Evolutionary conservation across 2,888 invertebrate genomes (phyloP), one percentile per base, ranked within the genome.

Genomic region (Epinotia nisella): DNA sequence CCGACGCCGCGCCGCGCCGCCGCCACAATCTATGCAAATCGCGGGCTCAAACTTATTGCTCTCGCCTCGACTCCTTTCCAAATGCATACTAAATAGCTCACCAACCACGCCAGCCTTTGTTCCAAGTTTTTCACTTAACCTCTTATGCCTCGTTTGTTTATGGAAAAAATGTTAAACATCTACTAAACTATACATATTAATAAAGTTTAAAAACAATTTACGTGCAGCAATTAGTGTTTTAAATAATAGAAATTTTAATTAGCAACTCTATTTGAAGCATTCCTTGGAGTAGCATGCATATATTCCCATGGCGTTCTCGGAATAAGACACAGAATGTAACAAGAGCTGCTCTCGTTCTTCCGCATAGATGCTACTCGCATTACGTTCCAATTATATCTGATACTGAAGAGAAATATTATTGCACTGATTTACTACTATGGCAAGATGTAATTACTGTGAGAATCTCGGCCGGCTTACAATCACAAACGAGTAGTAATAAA

Each of bases 21-120:
- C 80, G 80, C 84, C 86, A 86, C 92, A 93, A 93, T 93, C 92
- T 93, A 93, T 93, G 93, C 91, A 93, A 93, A 93, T 93, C 89
- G 87, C 86, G 81, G 80, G 82, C 87, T 88, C 88, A 88, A 90
- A 93, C 91, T 93, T 93, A 92, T 93, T 92, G 90, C 92, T 93
- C 92, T 92, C 92, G 89, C 90, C 91, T 91, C 90, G 84, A 89
- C 90, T 91, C 90, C 91, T 92, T 92, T 92, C 90, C 90, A 91
- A 92, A 92, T 91, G 92, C 91, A 93, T 92, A 93, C 91, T 93
- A 92, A 92, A 92, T 85, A 92, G 88, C 86, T 77, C 79, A 79
- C 82, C 84, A 83, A 81, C 86, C 86, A 86, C 84, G 85, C 85
- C 86, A 83, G 84, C 87, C 87, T 90, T 92, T 76, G 75, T 75